Base-by-base conservation (phyloP, 2,888 invertebrate genomes). In the Diplazon laetatorius region DNA sequence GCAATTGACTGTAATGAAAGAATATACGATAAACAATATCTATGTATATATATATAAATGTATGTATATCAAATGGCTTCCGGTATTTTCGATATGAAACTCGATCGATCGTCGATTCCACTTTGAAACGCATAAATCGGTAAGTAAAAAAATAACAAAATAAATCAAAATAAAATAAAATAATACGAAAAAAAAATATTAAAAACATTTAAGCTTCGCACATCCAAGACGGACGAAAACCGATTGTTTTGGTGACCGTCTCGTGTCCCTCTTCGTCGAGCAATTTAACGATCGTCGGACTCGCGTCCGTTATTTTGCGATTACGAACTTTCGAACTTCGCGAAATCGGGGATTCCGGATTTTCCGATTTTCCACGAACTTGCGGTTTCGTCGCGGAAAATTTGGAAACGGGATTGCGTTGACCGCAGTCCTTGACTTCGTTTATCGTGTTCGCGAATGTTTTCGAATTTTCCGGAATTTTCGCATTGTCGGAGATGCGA, bases 161-260 rank as follows among this genome's bases (percentile, higher is more conserved):
- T n/a, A n/a, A n/a, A n/a, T n/a, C n/a, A n/a, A n/a, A n/a, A n/a
- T n/a, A n/a, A n/a, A n/a, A n/a, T n/a, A 65, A 63, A 55, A 62
- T 44, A 12, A 35, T 8, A 8, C 25, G 14, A 52, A 25, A 39
- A 20, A 39, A 30, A 30, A 5, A 30, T 6, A 30, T 30, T 30
- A 30, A 30, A 30, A 6, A 42, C 37, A 20, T 10, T 78, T 30
- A 75, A 48, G 50, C 37, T n/a, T 72, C 70, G 57, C 82, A 86
- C 59, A 83, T 84, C 84, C 84, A 85, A 2, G 83, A 70, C 1
- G 84, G 84, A n/a, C 85, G 80, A 48, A 86, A 85, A 3, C 86
- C 85, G 42, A 85, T 84, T 6, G 83, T 78, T 50, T 83, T 83
- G 4, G 59, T 52, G 10, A 42, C n/a, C 10, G 25, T 8, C 18